These are phyloP conservation scores for Philaenus spumarius DNA, from an alignment of 1,140 invertebrate genomes.

Conservation along the genomic window DNA sequence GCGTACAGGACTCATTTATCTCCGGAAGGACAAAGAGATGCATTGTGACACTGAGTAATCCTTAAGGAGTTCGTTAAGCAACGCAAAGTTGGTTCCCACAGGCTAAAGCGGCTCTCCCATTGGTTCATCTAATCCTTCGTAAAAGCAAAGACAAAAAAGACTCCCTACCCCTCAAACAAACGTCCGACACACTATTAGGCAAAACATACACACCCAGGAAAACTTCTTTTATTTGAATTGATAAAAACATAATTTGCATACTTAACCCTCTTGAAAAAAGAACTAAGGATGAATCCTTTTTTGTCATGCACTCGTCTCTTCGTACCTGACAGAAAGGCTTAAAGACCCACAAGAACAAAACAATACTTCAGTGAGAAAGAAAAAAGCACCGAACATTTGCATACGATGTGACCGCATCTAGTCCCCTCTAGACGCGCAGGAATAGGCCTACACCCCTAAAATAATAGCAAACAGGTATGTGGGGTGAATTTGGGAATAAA, in stretches of 20 bases:
- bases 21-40: conserved; percentile 8
- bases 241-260: conserved; percentile 17
- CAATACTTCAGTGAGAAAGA: not conserved
- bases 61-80: conserved; percentile 8
- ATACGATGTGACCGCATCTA: conserved; percentile 6
- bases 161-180: not conserved
- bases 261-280: conserved; percentile 12
- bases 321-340: conserved; percentile 12
- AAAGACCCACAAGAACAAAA: conserved; percentile 15
- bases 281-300: conserved; percentile 9
- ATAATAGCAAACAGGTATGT: no score
- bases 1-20: conserved; percentile 14
- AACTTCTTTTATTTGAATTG: conserved; percentile 15
- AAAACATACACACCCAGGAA: conserved; percentile 17
- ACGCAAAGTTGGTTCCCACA: conserved; percentile 14
- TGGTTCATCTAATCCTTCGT: not conserved
- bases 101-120: not conserved
- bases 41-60: not conserved
- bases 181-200: conserved; percentile 12
- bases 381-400: conserved; percentile 6
- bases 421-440: not conserved
- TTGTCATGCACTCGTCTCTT: conserved; percentile 5
- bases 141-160: conserved; percentile 10
- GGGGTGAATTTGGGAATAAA: not conserved
- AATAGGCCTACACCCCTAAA: not conserved